Base-by-base conservation (phyloP, 2,888 invertebrate genomes). In the Nomada goodeniana region DNA sequence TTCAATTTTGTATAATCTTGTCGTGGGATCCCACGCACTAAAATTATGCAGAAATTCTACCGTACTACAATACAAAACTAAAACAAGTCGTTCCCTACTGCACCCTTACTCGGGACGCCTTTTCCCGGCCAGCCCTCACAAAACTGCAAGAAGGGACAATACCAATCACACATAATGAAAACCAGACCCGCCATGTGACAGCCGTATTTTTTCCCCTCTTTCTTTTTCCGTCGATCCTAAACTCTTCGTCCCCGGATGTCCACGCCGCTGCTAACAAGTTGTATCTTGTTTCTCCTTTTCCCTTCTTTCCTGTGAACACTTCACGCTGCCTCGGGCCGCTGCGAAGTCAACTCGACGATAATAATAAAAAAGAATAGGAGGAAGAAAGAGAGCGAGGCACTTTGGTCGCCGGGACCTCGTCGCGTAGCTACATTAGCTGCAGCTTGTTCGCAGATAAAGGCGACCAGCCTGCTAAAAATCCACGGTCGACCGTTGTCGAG, bases 391-490 rank as follows among this genome's bases (percentile, higher is more conserved):
- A 42, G 20, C 57, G 42, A 67, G 69, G 78, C 67, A 79, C 74
- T 80, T 64, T 71, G 79, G 75, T 81, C 74, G 81, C 57, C 53
- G 63, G 79, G 82, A 78, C 74, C 86, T 84, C 80, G 86, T 83
- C 85, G 84, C 88, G 89, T 90, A 91, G 89, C 88, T 91, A 91
- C 91, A 92, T 92, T 92, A 92, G 90, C 90, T 84, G 89, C 83
- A 87, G 88, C 91, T 91, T 91, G 91, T 91, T 90, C 89, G 78
- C 78, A 87, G 91, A 91, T 91, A 92, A 91, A 89, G 84, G 80
- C 83, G 88, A 83, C 85, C 76, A 84, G 75, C 87, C 74, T 90
- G 90, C 91, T 90, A 90, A 91, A 90, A 91, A 89, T 85, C 86
- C 74, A 85, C 86, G 88, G 85, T 88, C 86, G 85, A 85, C 81